Conservation (phyloP, 1,140 invertebrate genomes). For the Antheraea mylitta region DNA sequence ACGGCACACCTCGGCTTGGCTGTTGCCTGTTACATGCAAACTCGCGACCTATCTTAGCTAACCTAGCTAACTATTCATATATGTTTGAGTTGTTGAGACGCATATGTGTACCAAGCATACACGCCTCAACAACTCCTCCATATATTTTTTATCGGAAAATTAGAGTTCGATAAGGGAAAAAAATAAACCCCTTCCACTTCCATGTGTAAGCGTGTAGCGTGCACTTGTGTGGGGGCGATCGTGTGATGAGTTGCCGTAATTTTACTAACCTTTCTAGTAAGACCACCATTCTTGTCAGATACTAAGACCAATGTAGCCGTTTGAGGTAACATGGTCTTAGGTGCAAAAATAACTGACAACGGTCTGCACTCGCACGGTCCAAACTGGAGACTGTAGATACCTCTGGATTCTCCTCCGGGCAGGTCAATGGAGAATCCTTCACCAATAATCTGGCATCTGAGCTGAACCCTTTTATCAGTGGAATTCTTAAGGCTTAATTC, state of each 20-base stretch:
- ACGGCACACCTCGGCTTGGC: too few relatives aligned
- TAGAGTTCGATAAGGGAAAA: too few relatives aligned
- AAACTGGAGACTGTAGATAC: constrained; percentile 50
- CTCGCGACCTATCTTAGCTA: too few relatives aligned
- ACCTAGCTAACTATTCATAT: too few relatives aligned
- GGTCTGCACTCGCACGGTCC: constrained; percentile 49
- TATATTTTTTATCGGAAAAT: too few relatives aligned
- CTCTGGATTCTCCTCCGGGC: constrained; percentile 44
- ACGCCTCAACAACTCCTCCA: too few relatives aligned
- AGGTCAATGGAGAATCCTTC: constrained; percentile 59
- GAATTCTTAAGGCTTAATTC: constrained; percentile 62
- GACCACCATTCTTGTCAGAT: constrained; percentile 54
- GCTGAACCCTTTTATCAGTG: constrained; percentile 50
- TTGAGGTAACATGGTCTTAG: constrained; percentile 38
- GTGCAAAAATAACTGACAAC: constrained; percentile 51
- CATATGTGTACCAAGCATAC: too few relatives aligned
- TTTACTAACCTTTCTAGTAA: constrained; percentile 52
- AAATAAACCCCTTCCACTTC: too few relatives aligned
- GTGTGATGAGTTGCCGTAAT: background rate
- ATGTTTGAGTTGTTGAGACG: too few relatives aligned
- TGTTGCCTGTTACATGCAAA: too few relatives aligned
- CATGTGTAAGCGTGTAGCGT: too few relatives aligned
- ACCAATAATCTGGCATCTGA: constrained; percentile 58
- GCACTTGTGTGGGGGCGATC: too few relatives aligned
- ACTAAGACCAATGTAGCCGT: constrained; percentile 48